Conservation (phyloP, 2,113 vertebrate species). For the Sylvia atricapilla region DNA sequence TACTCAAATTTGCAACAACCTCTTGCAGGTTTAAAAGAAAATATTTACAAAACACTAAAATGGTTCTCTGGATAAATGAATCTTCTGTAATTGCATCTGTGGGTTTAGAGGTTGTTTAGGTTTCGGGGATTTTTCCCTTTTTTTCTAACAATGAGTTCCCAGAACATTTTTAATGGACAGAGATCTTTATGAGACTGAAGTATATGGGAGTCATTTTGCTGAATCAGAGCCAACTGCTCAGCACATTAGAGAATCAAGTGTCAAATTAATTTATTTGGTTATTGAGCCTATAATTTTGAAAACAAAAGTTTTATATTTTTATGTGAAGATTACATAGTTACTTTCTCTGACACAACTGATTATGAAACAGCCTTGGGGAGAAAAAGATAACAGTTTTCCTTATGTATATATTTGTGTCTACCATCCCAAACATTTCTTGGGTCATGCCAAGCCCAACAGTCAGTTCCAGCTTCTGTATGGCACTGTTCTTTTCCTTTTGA, state of each 20-base stretch:
- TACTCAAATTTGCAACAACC: not conserved
- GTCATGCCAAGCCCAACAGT: rapidly evolving
- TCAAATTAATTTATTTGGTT: not conserved
- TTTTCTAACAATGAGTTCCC: not conserved
- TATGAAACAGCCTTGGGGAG: not conserved
- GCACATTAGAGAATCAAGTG: not conserved
- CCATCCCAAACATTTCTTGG: not conserved
- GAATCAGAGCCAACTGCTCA: not conserved
- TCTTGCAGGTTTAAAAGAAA: not conserved
- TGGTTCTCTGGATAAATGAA: not conserved
- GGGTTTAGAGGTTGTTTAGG: not conserved
- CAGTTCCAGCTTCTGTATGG: not conserved
- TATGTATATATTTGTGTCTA: not conserved
- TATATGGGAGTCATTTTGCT: not conserved
- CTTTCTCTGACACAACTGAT: not conserved
- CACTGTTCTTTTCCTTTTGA: not conserved
- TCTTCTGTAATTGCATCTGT: not conserved
- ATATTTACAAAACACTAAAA: not conserved
- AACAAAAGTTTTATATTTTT: not conserved
- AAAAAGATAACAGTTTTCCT: not conserved
- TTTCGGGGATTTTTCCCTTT: rapidly evolving
- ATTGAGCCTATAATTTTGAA: not conserved
- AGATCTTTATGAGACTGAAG: not conserved
- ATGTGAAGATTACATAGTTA: not conserved
- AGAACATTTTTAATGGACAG: not conserved